Conservation (phyloP, 2,888 invertebrate genomes). For the Vannuccia rotundouncinata region DNA sequence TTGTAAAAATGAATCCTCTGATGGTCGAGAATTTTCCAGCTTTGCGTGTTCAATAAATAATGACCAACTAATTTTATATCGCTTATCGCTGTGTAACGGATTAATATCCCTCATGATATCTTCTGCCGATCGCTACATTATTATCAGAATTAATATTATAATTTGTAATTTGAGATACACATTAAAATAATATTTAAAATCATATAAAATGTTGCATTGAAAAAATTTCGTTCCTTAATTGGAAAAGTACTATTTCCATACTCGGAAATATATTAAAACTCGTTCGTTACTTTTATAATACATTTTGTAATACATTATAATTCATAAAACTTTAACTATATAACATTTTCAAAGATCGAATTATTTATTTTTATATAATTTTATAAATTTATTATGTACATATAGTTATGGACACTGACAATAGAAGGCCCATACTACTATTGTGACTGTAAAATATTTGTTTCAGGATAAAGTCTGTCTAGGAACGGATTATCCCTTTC, state of each 20-base stretch:
- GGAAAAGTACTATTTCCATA: neutral
- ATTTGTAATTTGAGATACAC: neutral
- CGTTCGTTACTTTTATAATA: too few relatives aligned
- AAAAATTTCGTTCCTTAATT: neutral
- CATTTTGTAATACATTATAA: too few relatives aligned
- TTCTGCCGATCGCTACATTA: neutral
- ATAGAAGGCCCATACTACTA: too few relatives aligned
- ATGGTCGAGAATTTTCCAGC: neutral
- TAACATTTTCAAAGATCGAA: too few relatives aligned
- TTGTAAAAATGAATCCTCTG: neutral
- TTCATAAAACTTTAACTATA: too few relatives aligned
- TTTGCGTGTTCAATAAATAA: neutral
- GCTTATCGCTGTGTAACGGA: neutral
- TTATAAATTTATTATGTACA: too few relatives aligned
- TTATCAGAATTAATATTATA: neutral
- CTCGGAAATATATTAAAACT: too few relatives aligned
- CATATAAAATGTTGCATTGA: neutral
- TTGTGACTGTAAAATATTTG: too few relatives aligned
- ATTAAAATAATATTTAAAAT: neutral
- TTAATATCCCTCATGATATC: neutral
- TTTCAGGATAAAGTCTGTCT: slow-evolving; percentile 57
- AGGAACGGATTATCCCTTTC: slow-evolving; percentile 62
- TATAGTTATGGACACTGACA: too few relatives aligned
- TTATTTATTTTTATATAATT: too few relatives aligned
- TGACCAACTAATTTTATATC: neutral